A percentile compares a stretch with the other conserved stretches of the same genome.
These are phyloP conservation scores for Chroicocephalus ridibundus DNA, from an alignment of 2,113 vertebrate species.

Conservation along the genomic window DNA sequence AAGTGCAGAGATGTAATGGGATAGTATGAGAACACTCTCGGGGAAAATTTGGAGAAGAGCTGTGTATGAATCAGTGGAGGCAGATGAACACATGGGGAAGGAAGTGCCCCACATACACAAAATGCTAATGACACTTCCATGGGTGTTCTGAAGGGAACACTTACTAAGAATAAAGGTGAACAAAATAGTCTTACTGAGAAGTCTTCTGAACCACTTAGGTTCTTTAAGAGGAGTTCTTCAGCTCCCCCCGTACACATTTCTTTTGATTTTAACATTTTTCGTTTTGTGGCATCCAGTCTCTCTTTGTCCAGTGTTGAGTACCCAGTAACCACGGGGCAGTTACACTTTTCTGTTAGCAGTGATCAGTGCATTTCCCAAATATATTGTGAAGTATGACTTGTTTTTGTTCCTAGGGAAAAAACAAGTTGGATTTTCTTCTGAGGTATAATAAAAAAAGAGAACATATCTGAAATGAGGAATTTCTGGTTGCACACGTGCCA, in stretches of 20 bases:
- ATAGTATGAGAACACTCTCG: background rate
- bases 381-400: background rate
- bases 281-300: background rate
- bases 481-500: background rate
- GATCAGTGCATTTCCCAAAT: background rate
- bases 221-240: background rate
- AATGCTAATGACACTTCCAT: background rate
- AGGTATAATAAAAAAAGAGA: background rate
- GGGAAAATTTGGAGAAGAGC: background rate
- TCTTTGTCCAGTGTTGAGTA: background rate
- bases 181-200: background rate
- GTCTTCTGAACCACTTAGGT: background rate
- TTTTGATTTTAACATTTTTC: background rate
- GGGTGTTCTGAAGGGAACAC: background rate
- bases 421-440: background rate
- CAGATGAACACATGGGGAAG: background rate
- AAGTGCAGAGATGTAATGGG: background rate
- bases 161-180: background rate
- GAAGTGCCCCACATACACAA: background rate
- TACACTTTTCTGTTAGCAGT: background rate
- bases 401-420: background rate
- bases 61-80: background rate
- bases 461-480: background rate
- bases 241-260: background rate
- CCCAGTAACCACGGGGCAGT: background rate